Evolutionary conservation across 2,888 invertebrate genomes (phyloP), one percentile per base, ranked within the genome.

Genomic region (Podabrus alpinus): DNA sequence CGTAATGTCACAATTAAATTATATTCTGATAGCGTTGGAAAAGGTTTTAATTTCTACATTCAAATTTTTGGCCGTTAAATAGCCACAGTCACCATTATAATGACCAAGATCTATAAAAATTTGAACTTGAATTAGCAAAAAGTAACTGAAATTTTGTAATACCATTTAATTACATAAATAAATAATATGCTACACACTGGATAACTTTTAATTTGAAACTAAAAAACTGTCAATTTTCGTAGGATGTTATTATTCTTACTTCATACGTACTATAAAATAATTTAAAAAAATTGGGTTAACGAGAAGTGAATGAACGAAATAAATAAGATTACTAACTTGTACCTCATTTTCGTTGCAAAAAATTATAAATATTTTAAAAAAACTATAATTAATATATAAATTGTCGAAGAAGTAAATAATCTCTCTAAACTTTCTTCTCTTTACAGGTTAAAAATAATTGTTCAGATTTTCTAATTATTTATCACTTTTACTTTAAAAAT

Each of bases 1-100:
- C 81, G 81, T 24, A 84, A 81, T 68, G 85, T 83, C 15, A 83
- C 82, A 71, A 83, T 86, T 66, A 79, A 78, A 69, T 68, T 86
- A 17, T 76, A 78, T 66, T 85, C 85, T 0, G 73, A 59, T 59
- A 74, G 76, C 5, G 80, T 82, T 77, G 82, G 83, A 60, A 82
- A 80, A 60, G 85, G 86, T 21, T 84, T 85, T 64, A 64, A 19
- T 64, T 64, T 21, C n/a, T 64, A 64, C 3, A 19, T 64, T 19
- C 17, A 19, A 19, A 64, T 19, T 19, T 64, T 17, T n/a, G 62
- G 21, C 1, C 62, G 17, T 19, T 64, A 62, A 62, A 17, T 61
- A 19, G n/a, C 5, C 29, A 45, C n/a, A 2, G 15, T 62, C 5
- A 1, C 62, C 2, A 9, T 61, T 61, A 61, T 11, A 60, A 16